phyloP scores from a whole-genome alignment of 1,140 invertebrate species.

The Drosophila carrolli region DNA sequence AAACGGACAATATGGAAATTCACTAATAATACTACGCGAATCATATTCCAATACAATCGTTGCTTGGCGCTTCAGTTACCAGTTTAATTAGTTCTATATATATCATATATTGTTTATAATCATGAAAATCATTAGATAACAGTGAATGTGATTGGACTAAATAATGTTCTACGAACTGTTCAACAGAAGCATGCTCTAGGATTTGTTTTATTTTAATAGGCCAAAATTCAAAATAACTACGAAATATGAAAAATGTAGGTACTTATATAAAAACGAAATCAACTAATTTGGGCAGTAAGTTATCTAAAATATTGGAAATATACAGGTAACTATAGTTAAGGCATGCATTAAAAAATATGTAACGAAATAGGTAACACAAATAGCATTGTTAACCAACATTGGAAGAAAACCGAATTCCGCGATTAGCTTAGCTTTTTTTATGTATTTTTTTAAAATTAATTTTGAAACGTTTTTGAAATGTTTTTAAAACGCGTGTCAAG shows the following conservation, averaged over 20 bases:
- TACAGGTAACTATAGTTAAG: constrained; percentile 32
- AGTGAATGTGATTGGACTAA: constrained; percentile 43
- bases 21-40: constrained; percentile 40
- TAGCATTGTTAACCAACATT: constrained; percentile 22
- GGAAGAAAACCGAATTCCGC: constrained; percentile 20
- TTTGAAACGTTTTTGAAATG: constrained; percentile 7
- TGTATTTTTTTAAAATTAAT: neutral
- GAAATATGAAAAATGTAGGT: constrained; percentile 5
- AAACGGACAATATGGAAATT: neutral
- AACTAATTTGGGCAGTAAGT: constrained; percentile 4
- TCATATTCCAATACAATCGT: constrained; percentile 78
- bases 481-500: constrained; percentile 11
- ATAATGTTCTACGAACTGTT: constrained; percentile 41
- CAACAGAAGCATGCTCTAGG: constrained; percentile 36
- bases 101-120: constrained; percentile 11
- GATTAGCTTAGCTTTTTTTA: neutral
- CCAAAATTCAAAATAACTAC: constrained; percentile 48
- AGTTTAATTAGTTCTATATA: constrained; percentile 26
- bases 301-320: neutral
- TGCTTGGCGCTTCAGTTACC: constrained; percentile 45
- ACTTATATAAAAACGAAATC: constrained; percentile 4
- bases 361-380: constrained; percentile 19
- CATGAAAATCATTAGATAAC: constrained; percentile 45
- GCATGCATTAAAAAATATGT: constrained; percentile 33
- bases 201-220: neutral